phyloP scores from a whole-genome alignment of 2,797 vertebrate genomes.

The Sylvia borin region DNA sequence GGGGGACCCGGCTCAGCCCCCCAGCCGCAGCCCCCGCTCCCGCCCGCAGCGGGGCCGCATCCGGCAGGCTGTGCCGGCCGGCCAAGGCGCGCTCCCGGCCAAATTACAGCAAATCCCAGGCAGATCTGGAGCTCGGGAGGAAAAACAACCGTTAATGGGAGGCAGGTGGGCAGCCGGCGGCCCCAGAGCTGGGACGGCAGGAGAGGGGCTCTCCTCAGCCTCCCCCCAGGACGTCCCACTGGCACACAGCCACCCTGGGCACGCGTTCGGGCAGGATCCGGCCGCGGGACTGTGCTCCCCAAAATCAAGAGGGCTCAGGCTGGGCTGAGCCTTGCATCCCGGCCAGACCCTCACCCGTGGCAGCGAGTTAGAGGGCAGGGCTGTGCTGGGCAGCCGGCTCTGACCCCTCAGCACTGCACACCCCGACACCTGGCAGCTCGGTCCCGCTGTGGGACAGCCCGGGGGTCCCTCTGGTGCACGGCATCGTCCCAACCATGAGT shows the following conservation, averaged over 20 bases:
- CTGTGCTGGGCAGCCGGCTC: not conserved
- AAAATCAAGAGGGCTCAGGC: fast-evolving
- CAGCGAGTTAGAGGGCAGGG: fast-evolving
- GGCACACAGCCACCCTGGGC: not conserved
- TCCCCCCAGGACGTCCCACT: fast-evolving
- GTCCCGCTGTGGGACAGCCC: fast-evolving
- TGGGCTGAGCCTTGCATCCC: not conserved
- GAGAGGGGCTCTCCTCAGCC: not conserved
- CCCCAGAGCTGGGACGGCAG: not conserved
- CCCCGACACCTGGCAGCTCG: not conserved
- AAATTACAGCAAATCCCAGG: constrained; percentile 56
- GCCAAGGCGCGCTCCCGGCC: constrained; percentile 24
- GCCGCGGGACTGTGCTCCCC: fast-evolving
- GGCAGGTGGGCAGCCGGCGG: constrained; percentile 36
- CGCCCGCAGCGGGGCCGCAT: constrained; percentile 3
- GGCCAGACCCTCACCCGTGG: fast-evolving
- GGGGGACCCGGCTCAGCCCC: not conserved
- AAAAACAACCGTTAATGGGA: constrained; percentile 51
- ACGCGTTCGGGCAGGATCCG: fast-evolving
- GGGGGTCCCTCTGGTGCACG: fast-evolving
- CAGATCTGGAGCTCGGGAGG: constrained; percentile 48
- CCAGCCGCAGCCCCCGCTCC: not conserved
- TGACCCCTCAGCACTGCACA: fast-evolving
- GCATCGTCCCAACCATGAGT: fast-evolving
- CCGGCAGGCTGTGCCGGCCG: constrained; percentile 15